Percentiles rank a stretch among this genome's conserved stretches.
Conservation (phyloP, 1,140 invertebrate species). For the Andricus grossulariae region DNA sequence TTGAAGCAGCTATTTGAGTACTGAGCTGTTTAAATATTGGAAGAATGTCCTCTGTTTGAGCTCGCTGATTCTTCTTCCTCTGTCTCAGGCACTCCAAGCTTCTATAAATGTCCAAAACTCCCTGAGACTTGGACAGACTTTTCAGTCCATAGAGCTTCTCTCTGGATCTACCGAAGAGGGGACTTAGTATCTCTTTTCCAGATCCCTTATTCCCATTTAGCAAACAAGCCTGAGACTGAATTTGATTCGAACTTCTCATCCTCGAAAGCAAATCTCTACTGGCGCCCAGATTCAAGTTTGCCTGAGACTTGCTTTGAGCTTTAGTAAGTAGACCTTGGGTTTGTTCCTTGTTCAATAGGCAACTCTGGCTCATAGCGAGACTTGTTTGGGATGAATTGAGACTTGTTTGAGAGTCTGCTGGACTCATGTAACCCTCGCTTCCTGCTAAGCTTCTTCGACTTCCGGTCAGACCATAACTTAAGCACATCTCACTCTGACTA, state of each 20-base stretch:
- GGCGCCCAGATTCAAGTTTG: slow-evolving; percentile 63
- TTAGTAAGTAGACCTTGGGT: slow-evolving; percentile 70
- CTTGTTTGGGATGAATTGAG: slow-evolving; percentile 68
- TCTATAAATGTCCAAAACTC: slow-evolving; percentile 75
- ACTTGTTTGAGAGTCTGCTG: slow-evolving; percentile 64
- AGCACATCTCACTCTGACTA: slow-evolving; percentile 77
- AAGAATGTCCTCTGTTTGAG: slow-evolving; percentile 67
- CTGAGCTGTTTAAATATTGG: slow-evolving; percentile 65
- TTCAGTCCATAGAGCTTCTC: slow-evolving; percentile 77
- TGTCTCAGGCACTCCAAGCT: slow-evolving; percentile 69
- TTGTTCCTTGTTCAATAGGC: slow-evolving; percentile 71
- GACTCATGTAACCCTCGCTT: slow-evolving; percentile 70
- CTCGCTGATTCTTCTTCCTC: slow-evolving; percentile 56
- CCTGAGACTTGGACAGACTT: slow-evolving; percentile 78
- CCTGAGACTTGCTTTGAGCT: slow-evolving; percentile 69
- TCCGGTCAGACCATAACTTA: slow-evolving; percentile 64
- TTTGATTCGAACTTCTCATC: slow-evolving; percentile 68
- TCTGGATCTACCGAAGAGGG: slow-evolving; percentile 69
- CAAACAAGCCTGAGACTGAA: slow-evolving; percentile 69
- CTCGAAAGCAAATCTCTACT: slow-evolving; percentile 65
- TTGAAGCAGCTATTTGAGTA: slow-evolving; percentile 56
- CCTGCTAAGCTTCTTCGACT: slow-evolving; percentile 69
- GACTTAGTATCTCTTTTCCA: slow-evolving; percentile 52
- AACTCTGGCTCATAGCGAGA: slow-evolving; percentile 67
- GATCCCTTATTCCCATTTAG: slow-evolving; percentile 53